Percentiles rank a stretch among this genome's conserved stretches.
Evolutionary conservation across 2,888 invertebrate species (phyloP).

Genomic region (Leucozona laternaria): DNA sequence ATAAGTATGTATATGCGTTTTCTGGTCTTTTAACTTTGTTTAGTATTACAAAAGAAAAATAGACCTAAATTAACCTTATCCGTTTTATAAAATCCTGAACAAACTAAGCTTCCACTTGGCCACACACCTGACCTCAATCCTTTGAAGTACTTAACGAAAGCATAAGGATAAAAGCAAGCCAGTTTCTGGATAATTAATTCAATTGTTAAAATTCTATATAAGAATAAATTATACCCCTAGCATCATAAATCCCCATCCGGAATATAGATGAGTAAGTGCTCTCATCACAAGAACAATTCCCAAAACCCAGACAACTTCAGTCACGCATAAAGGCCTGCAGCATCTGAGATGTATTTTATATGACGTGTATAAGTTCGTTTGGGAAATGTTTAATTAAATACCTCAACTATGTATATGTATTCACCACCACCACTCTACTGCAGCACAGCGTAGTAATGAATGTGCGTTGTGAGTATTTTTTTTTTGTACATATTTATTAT

Average conservation of each 20-base stretch:
- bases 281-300: conserved; percentile 27
- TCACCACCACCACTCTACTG: not conserved
- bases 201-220: conserved; percentile 34
- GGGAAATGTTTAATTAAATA: conserved; percentile 25
- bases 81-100: not conserved
- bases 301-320: conserved; percentile 34
- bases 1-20: no score
- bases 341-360: conserved; percentile 18
- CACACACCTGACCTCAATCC: conserved; percentile 34
- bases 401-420: not conserved
- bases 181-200: conserved; percentile 46
- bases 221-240: conserved; percentile 43
- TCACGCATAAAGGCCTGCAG: conserved; percentile 31
- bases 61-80: not conserved
- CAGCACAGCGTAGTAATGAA: not conserved
- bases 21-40: not conserved
- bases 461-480: not conserved
- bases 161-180: conserved; percentile 3
- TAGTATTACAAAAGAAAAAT: not conserved
- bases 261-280: conserved; percentile 19
- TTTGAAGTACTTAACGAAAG: conserved; percentile 7
- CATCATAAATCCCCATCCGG: conserved; percentile 35
- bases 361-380: not conserved
- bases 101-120: not conserved
- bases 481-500: not conserved